Evolutionary conservation across 2,888 invertebrate genomes (phyloP), one percentile per base, ranked within the genome.

Genomic region (Trichopria drosophilae): DNA sequence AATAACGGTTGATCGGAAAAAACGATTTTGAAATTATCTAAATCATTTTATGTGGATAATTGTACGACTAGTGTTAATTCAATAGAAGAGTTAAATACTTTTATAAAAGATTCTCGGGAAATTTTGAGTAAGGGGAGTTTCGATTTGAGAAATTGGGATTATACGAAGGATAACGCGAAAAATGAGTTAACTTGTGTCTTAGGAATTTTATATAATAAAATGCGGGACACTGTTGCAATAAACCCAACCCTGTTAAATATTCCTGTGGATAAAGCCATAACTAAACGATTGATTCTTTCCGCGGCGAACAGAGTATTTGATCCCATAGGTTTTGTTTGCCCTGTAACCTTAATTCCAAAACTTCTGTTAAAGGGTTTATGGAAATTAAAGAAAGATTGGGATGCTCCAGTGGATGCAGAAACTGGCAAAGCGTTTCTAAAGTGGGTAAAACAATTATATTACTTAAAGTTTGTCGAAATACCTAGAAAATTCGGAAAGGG

Each of bases 1-100:
- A n/a, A n/a, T n/a, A n/a, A n/a, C n/a, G n/a, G n/a, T n/a, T n/a
- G n/a, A n/a, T n/a, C 49, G 9, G 24, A 39, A 2, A 32, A 48
- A 24, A 43, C 51, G 7, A 49, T 60, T 18, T 16, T 19, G 45
- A 60, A 50, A 50, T 48, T 52, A 15, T 32, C 24, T 40, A 57
- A 56, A 29, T 53, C 59, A 9, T 62, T 55, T 34, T 59, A 63
- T 42, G 58, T 60, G 2, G 60, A 63, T 29, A 62, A 62, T 36
- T 63, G 62, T 20, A 48, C 58, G 4, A 42, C 55, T 13, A 59
- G 55, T 28, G 59, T 59, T 13, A 34, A 47, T 29, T 39, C 49
- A 23, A 10, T 26, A 15, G 35, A 40, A 7, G 53, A 61, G 15
- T 15, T 58, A 39, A 19, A 36, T 15, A 6, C 7, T 2, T 58